Base-by-base conservation (phyloP, 1,140 invertebrate species). In the Drosophila mayri region DNA sequence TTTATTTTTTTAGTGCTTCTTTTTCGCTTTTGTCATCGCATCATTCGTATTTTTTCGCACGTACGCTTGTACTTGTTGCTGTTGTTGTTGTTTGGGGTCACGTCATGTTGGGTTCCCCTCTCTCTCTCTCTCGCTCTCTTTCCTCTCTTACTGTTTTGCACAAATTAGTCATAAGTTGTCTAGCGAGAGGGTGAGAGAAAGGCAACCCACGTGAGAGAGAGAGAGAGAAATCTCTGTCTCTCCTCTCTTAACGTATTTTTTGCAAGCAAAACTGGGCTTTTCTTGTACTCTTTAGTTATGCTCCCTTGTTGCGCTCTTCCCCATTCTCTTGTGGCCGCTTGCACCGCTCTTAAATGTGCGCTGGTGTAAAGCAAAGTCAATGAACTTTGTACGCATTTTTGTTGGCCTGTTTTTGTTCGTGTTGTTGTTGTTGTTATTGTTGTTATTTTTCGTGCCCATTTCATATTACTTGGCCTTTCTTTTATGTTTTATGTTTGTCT, bases 311-410 rank as follows among this genome's bases (percentile, higher is more conserved):
- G 54, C 18, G 54, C 38, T 41, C 22, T 18, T 25, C 10, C 4
- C 1, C 3, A 9, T 32, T 68, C 54, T 55, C 28, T 47, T 22
- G 50, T 32, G 12, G 18, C 12, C 14, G 14, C 32, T n/a, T 22
- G 37, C 12, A 11, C 30, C 43, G 59, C 70, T 47, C 70, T 67
- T 52, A 74, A 44, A 62, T 20, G 16, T 38, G 60, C 66, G 61
- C 62, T 64, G 63, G 57, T 87, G 83, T 87, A 82, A 79, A 87
- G 58, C 83, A 88, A 88, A 88, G 84, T 90, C 84, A 88, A 90
- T 85, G 84, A 88, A 90, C 84, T 88, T 88, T 88, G 84, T 88
- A 88, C 84, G 84, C 86, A 88, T 90, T 88, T 79, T 47, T 75
- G 72, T 75, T 73, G 28, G 62, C 63, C 52, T 66, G 59, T 66